A percentile compares a stretch with the other conserved stretches of the same genome.
Conservation (phyloP, 2,113 vertebrate genomes). For the Anarrhichthys ocellatus region DNA sequence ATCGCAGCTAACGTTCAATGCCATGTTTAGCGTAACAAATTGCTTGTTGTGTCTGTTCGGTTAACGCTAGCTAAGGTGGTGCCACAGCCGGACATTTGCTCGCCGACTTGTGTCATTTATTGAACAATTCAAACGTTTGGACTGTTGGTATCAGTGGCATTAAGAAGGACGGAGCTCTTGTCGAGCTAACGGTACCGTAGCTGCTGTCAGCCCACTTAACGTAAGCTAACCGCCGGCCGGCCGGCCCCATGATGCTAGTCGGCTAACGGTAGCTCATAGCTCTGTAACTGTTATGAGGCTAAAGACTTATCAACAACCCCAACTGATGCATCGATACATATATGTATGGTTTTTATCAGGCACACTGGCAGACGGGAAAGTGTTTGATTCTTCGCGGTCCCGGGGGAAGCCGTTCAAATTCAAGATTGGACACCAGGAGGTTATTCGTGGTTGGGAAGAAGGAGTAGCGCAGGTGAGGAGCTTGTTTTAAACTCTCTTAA, state of each 20-base stretch:
- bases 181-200: constrained; percentile 13
- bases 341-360: constrained; percentile 74
- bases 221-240: background rate
- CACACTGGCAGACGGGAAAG: constrained; percentile 90
- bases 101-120: accelerated
- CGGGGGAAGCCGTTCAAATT: constrained; percentile 94
- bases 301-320: background rate
- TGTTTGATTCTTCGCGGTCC: constrained; percentile 94
- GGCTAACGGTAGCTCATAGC: constrained; percentile 39
- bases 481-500: background rate
- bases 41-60: background rate
- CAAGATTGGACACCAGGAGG: constrained; percentile 91
- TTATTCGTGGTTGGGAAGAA: constrained; percentile 96
- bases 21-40: background rate
- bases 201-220: background rate
- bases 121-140: accelerated
- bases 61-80: background rate
- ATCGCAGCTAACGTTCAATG: constrained; percentile 15
- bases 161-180: background rate
- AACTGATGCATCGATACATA: too few relatives aligned
- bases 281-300: background rate
- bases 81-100: background rate
- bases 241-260: constrained; percentile 26
- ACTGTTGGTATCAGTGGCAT: background rate
- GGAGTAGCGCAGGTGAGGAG: constrained; percentile 89